A percentile compares a stretch with the other conserved stretches of the same genome.
Conservation (phyloP, 2,113 vertebrate genomes). For the Datnioides undecimradiatus region DNA sequence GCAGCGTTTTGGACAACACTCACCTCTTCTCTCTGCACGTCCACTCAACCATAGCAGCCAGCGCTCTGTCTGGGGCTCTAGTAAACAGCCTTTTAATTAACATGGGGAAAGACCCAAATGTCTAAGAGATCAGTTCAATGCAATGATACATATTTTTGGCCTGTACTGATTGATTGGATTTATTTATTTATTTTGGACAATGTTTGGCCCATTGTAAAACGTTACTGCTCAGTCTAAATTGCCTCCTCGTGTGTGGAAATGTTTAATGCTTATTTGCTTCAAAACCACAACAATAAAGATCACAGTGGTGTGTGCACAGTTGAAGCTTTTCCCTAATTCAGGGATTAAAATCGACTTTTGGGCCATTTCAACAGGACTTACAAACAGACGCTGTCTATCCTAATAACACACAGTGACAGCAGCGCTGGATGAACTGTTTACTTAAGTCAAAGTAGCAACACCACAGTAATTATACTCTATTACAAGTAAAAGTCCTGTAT, state of each 20-base stretch:
- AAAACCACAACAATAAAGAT: not conserved
- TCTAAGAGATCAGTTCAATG: slow-evolving; percentile 36
- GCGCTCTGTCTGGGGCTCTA: slow-evolving; percentile 46
- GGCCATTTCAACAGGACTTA: slow-evolving; percentile 2
- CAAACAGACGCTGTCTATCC: slow-evolving; percentile 10
- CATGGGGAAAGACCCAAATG: slow-evolving; percentile 36
- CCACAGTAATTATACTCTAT: too few species aligned
- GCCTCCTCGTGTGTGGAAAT: not conserved
- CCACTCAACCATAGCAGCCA: slow-evolving; percentile 53
- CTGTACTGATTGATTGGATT: slow-evolving; percentile 7
- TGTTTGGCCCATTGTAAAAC: not conserved
- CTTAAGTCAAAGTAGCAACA: not conserved
- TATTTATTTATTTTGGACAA: not conserved
- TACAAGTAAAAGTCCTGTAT: too few species aligned
- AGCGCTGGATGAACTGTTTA: not conserved
- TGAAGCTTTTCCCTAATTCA: slow-evolving; percentile 30
- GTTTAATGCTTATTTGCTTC: slow-evolving; percentile 16
- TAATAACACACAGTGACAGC: not conserved
- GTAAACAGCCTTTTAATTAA: slow-evolving; percentile 71
- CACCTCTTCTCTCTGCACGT: slow-evolving; percentile 43
- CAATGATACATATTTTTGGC: slow-evolving; percentile 17
- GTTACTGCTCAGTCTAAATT: not conserved
- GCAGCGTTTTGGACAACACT: slow-evolving; percentile 54
- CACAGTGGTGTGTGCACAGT: slow-evolving; percentile 11
- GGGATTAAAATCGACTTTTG: slow-evolving; percentile 29